Evolutionary conservation across 2,797 vertebrate genomes (phyloP).

Genomic region (Arrhamphus sclerolepis): DNA sequence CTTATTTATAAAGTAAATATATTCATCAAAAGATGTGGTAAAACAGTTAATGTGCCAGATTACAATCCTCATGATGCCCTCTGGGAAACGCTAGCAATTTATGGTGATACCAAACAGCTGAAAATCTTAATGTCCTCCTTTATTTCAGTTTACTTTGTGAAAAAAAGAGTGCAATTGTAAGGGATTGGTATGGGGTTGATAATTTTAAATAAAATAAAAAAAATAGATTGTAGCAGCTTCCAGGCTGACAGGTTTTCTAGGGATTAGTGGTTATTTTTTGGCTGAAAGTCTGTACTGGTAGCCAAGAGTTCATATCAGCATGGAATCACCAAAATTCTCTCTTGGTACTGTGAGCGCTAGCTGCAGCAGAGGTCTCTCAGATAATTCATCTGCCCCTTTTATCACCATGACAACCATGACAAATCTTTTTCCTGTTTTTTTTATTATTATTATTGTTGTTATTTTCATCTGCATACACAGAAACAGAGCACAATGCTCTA

Average conservation of each 20-base stretch:
- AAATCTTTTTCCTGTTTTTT: neutral
- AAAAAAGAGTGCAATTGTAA: neutral
- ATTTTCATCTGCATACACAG: constrained; percentile 15
- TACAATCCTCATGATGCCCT: neutral
- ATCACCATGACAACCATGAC: constrained; percentile 60
- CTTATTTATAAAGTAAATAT: neutral
- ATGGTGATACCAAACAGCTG: neutral
- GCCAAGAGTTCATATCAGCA: constrained; percentile 54
- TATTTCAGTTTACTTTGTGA: neutral
- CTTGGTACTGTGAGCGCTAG: constrained; percentile 36
- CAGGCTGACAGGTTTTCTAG: constrained; percentile 54
- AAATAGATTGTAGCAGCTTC: constrained; percentile 17
- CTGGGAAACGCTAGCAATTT: neutral
- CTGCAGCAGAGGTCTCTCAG: constrained; percentile 38
- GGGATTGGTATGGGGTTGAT: neutral
- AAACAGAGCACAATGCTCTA: constrained; percentile 18
- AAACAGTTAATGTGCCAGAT: neutral
- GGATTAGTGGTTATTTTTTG: constrained; percentile 56
- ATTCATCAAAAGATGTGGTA: neutral
- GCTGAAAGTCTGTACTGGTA: constrained; percentile 45
- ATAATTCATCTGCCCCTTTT: constrained; percentile 23
- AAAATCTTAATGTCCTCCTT: too few species aligned
- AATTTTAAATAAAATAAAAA: neutral
- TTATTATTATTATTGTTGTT: too few species aligned
- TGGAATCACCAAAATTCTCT: constrained; percentile 54